These are phyloP conservation scores for Nannobrachium achirus DNA, from an alignment of 2,113 vertebrate species.

Conservation along the genomic window DNA sequence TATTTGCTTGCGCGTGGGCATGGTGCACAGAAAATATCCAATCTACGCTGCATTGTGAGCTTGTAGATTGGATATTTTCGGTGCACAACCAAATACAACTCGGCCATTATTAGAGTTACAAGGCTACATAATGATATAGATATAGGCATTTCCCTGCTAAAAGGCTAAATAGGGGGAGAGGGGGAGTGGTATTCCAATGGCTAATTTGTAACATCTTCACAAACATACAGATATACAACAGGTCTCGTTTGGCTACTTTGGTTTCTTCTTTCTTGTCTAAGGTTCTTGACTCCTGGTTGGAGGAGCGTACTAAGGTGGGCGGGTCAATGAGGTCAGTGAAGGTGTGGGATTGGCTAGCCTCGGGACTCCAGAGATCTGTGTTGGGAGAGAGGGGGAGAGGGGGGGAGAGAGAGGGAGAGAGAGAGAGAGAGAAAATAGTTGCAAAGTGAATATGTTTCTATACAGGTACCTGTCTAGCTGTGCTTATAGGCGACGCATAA, in stretches of 20 bases:
- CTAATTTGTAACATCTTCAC: conserved; percentile 47
- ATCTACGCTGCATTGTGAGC: too few relatives aligned
- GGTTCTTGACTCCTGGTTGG: conserved; percentile 47
- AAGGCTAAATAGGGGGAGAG: conserved; percentile 11
- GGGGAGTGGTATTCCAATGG: conserved; percentile 27
- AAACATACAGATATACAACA: conserved; percentile 54
- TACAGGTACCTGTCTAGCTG: not conserved
- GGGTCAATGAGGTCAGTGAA: conserved; percentile 22
- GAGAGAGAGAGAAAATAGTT: not conserved
- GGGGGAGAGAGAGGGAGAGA: not conserved
- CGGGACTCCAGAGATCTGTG: conserved; percentile 80
- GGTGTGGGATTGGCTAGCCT: conserved; percentile 52
- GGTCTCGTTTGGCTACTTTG: conserved; percentile 63
- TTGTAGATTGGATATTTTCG: too few relatives aligned
- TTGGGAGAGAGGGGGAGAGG: conserved; percentile 8
- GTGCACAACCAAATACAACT: too few relatives aligned
- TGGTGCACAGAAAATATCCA: too few relatives aligned
- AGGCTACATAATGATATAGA: too few relatives aligned
- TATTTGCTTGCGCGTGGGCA: not conserved
- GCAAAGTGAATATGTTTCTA: not conserved
- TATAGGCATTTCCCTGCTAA: conserved; percentile 26
- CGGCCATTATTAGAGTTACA: too few relatives aligned
- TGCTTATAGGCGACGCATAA: not conserved
- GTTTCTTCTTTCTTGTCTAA: conserved; percentile 52
- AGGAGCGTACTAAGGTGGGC: conserved; percentile 44